Base-by-base conservation (phyloP, 1,140 invertebrate genomes). In the Drosophila lowei region DNA sequence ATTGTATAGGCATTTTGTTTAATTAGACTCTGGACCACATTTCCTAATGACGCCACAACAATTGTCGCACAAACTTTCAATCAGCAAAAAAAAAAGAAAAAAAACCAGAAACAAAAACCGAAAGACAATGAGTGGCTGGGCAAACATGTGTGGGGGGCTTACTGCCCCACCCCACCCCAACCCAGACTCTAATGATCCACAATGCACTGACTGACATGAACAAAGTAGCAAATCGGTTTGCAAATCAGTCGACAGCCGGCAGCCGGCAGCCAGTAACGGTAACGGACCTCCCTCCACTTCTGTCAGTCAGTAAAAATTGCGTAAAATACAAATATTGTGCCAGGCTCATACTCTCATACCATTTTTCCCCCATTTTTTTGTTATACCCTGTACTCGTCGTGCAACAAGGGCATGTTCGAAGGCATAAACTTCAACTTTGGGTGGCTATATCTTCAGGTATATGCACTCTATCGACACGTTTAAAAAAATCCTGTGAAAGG, bases 251-350 rank as follows among this genome's bases (percentile, higher is more conserved):
- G 61, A 21, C 50, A 63, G 56, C 48, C 41, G 25, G 11, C 50
- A 63, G 56, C 48, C 41, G 25, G 11, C 48, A 46, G 47, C 43
- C 72, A 53, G 57, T 43, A 79, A 50, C 46, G 50, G 63, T 63
- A 59, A 38, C 9, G 34, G 3, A 38, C 9, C 30, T 11, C 28
- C 28, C 9, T 25, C 2, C 55, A 70, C 59, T 66, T 67, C 62
- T 70, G 72, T 63, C 75, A 81, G 68, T 72, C 84, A 77, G 77
- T 80, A 73, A 89, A 89, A 89, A 89, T 89, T 81, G 85, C 85
- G 85, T 85, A 85, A 89, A 89, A 89, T 89, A 86, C 85, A 89
- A 89, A 89, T 89, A 89, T 89, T 89, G 77, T 84, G 77, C 76
- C 83, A 77, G 72, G 73, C 71, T 56, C 57, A 38, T 18, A 30